phyloP scores from a whole-genome alignment of 1,140 invertebrate genomes.

The Drosophila biarmipes region DNA sequence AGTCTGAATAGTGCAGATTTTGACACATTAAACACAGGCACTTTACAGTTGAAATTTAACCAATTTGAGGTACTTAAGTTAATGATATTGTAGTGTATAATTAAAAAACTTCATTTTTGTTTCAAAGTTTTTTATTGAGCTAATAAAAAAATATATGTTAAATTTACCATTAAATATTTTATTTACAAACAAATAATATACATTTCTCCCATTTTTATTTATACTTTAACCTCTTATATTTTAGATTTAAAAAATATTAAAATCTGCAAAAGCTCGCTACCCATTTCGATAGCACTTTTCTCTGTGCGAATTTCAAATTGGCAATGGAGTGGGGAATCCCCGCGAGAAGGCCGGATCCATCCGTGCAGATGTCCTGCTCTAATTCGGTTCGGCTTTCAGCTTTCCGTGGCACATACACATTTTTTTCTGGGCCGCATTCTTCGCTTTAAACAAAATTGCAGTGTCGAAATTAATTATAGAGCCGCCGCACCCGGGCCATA shows the following conservation, averaged over 20 bases:
- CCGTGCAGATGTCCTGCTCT: slow-evolving; percentile 65
- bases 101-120: too few species aligned
- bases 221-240: too few species aligned
- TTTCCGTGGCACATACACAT: slow-evolving; percentile 9
- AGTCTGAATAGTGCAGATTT: too few species aligned
- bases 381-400: slow-evolving; percentile 55
- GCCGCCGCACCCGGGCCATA: slow-evolving; percentile 62
- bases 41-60: too few species aligned
- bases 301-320: slow-evolving; percentile 14
- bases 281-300: not conserved
- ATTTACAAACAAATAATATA: too few species aligned
- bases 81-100: too few species aligned
- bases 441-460: slow-evolving; percentile 79
- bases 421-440: slow-evolving; percentile 61
- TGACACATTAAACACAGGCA: too few species aligned
- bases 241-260: too few species aligned
- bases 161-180: not conserved
- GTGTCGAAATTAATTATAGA: slow-evolving; percentile 81
- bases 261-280: too few species aligned
- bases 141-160: not conserved
- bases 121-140: too few species aligned
- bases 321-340: slow-evolving; percentile 1
- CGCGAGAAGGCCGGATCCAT: slow-evolving; percentile 15
- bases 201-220: too few species aligned
- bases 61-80: too few species aligned